Conservation (phyloP, 2,113 vertebrate species). For the Halcyon senegalensis region DNA sequence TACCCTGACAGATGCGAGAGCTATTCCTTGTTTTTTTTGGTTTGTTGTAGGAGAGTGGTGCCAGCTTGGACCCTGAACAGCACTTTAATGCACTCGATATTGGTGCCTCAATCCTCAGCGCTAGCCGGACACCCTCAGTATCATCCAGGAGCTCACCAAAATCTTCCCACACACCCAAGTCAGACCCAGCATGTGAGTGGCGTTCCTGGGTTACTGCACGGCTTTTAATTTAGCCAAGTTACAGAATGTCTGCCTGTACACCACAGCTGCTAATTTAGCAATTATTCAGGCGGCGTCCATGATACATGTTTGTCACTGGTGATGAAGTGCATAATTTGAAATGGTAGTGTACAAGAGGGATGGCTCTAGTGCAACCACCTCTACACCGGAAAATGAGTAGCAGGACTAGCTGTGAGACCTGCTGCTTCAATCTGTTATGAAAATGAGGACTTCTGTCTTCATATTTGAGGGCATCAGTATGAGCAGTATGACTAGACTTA, state of each 20-base stretch:
- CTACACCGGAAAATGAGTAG: not conserved
- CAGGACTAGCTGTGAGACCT: not conserved
- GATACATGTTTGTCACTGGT: not conserved
- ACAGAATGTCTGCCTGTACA: not conserved
- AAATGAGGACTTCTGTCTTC: not conserved
- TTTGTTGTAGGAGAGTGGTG: slow-evolving; percentile 72
- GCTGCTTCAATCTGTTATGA: not conserved
- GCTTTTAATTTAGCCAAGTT: not conserved
- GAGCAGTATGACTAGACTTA: not conserved
- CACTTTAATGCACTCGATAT: slow-evolving; percentile 74
- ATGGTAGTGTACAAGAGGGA: not conserved
- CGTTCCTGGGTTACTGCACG: not conserved
- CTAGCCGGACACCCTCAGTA: slow-evolving; percentile 74
- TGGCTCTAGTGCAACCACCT: not conserved
- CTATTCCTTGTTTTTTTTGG: not conserved
- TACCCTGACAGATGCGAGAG: not conserved
- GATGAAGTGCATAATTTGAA: not conserved
- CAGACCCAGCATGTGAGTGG: slow-evolving; percentile 77
- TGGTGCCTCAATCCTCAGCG: slow-evolving; percentile 67
- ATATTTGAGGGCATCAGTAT: not conserved
- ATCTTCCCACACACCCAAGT: slow-evolving; percentile 75
- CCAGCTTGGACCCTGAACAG: slow-evolving; percentile 72
- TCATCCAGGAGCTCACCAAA: slow-evolving; percentile 80
- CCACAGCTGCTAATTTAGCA: not conserved
- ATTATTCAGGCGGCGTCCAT: not conserved